Conservation (phyloP, 2,888 invertebrate genomes). For the Hybos culiciformis region DNA sequence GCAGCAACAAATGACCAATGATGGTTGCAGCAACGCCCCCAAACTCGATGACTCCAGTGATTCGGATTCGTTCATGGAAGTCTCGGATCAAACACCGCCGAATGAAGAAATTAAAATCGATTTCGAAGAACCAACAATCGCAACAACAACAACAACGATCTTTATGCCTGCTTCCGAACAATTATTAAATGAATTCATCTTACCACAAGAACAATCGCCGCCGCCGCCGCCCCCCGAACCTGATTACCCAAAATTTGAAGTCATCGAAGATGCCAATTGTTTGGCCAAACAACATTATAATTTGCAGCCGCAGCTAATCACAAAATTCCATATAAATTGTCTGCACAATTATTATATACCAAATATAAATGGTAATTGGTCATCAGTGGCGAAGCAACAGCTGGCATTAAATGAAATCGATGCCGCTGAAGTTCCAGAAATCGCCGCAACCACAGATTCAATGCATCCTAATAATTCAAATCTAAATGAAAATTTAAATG, state of each 20-base stretch:
- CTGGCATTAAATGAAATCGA: background rate
- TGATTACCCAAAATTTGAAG: slow-evolving; percentile 18
- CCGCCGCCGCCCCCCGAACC: background rate
- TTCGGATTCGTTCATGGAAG: no score
- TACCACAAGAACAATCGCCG: slow-evolving; percentile 1
- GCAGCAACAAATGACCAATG: background rate
- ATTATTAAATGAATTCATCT: background rate
- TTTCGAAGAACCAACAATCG: background rate
- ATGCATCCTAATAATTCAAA: background rate
- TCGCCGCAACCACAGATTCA: background rate
- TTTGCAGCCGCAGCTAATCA: slow-evolving; percentile 28
- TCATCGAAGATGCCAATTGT: slow-evolving; percentile 27
- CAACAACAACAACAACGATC: slow-evolving; percentile 1
- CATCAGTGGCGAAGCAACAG: slow-evolving; percentile 22
- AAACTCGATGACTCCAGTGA: background rate
- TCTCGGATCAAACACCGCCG: no score
- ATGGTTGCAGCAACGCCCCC: no score
- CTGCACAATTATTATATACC: slow-evolving; percentile 42
- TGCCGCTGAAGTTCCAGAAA: background rate
- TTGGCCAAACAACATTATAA: slow-evolving; percentile 26
- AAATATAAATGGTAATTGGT: slow-evolving; percentile 47
- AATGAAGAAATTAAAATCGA: background rate
- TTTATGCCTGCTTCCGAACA: background rate
- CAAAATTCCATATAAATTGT: slow-evolving; percentile 39
- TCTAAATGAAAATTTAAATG: background rate